Percentiles rank a stretch among this genome's conserved stretches.
Conservation (phyloP, 2,888 invertebrate species). For the Embidobia sp. region DNA sequence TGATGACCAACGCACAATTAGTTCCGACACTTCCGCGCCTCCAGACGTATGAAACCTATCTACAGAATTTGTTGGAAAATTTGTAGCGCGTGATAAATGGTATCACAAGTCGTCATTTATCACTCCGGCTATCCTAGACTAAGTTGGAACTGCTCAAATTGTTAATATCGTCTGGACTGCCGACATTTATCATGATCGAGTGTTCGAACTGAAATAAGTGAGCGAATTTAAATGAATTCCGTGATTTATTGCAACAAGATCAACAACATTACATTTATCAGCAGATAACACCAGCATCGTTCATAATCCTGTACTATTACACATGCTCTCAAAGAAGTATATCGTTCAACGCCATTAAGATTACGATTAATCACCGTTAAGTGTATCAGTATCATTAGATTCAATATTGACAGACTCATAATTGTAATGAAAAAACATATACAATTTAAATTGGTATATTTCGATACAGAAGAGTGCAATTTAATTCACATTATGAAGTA, state of each 20-base stretch:
- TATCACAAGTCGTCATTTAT: background rate
- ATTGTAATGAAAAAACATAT: too few relatives aligned
- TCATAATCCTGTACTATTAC: conserved; percentile 45
- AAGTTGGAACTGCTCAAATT: conserved; percentile 33
- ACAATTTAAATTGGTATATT: too few relatives aligned
- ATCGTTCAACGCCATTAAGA: conserved; percentile 44
- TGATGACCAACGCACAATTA: background rate
- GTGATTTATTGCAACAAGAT: conserved; percentile 28
- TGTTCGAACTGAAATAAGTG: conserved; percentile 33
- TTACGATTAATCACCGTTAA: conserved; percentile 22
- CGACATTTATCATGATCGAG: conserved; percentile 26
- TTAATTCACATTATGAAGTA: too few relatives aligned
- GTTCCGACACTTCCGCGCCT: background rate
- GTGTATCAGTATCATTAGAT: conserved; percentile 27
- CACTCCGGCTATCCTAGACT: conserved; percentile 22
- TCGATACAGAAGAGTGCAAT: too few relatives aligned
- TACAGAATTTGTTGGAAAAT: conserved; percentile 19
- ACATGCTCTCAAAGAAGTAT: conserved; percentile 23
- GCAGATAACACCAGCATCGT: conserved; percentile 38
- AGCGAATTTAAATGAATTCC: conserved; percentile 43
- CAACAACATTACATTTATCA: conserved; percentile 37
- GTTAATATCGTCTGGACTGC: conserved; percentile 17
- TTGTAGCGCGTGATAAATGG: conserved; percentile 20
- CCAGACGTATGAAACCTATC: background rate
- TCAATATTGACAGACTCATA: too few relatives aligned